Percentiles rank a stretch among this genome's conserved stretches.
These are phyloP conservation scores for Perdita meconis DNA, from an alignment of 2,888 invertebrate species.

Conservation along the genomic window DNA sequence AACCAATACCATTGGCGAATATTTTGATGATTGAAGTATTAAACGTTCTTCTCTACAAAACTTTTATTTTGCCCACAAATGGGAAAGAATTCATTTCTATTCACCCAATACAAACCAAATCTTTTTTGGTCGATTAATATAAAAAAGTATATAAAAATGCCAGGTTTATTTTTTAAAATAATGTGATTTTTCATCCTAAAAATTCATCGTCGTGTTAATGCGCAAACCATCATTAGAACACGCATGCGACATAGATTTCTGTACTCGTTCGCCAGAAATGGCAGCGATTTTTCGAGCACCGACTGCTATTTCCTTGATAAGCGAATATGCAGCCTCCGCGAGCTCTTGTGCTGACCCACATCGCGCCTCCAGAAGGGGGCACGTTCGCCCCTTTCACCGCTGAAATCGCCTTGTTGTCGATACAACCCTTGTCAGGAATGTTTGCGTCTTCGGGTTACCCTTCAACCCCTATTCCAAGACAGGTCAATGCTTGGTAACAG, in stretches of 20 bases:
- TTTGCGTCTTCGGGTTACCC: not conserved
- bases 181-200: too few species aligned
- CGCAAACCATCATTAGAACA: too few species aligned
- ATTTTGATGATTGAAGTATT: too few species aligned
- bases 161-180: too few species aligned
- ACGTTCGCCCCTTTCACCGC: constrained; percentile 13
- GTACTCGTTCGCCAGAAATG: constrained; percentile 15
- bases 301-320: constrained; percentile 45
- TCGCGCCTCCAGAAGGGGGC: constrained; percentile 37
- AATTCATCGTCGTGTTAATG: too few species aligned
- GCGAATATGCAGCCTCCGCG: constrained; percentile 63
- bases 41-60: too few species aligned
- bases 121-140: too few species aligned
- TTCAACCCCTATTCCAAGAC: not conserved
- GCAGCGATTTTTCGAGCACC: constrained; percentile 38
- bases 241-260: constrained; percentile 29
- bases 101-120: too few species aligned
- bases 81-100: too few species aligned
- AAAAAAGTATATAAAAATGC: too few species aligned
- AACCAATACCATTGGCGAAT: too few species aligned
- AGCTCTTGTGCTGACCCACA: constrained; percentile 62
- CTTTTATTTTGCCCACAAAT: too few species aligned
- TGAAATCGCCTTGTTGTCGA: constrained; percentile 4
- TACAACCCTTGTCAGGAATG: not conserved
- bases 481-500: not conserved